These are phyloP conservation scores for Notocelia uddmanniana DNA, from an alignment of 2,888 invertebrate genomes.

Conservation along the genomic window DNA sequence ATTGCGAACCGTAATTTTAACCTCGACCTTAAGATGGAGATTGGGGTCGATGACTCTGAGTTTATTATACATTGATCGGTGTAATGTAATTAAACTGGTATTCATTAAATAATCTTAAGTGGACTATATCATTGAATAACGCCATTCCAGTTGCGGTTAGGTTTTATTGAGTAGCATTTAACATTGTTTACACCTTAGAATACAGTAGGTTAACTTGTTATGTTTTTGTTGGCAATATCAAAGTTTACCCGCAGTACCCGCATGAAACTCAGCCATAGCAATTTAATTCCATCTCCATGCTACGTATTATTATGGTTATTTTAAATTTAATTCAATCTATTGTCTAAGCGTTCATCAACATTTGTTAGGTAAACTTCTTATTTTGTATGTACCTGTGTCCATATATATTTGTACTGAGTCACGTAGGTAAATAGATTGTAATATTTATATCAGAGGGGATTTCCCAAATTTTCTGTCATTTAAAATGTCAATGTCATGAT, in stretches of 20 bases:
- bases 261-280: too few species aligned
- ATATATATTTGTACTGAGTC: neutral
- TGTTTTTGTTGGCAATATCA: neutral
- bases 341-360: too few species aligned
- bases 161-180: conserved; percentile 4
- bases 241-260: too few species aligned
- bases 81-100: conserved; percentile 5
- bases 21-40: conserved; percentile 10
- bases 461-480: neutral
- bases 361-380: too few species aligned
- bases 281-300: neutral
- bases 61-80: neutral
- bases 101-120: conserved; percentile 9
- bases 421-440: too few species aligned
- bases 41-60: conserved; percentile 17
- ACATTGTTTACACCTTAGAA: conserved; percentile 2
- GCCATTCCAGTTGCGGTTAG: conserved; percentile 9
- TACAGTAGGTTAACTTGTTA: neutral
- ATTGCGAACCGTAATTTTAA: neutral
- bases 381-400: neutral
- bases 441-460: neutral
- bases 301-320: too few species aligned
- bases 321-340: too few species aligned
- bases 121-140: conserved; percentile 10
- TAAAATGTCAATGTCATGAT: neutral